Evolutionary conservation across 2,113 vertebrate species (phyloP), one percentile per base, ranked within the genome.

Genomic region (Chaetorhynchus papuensis): DNA sequence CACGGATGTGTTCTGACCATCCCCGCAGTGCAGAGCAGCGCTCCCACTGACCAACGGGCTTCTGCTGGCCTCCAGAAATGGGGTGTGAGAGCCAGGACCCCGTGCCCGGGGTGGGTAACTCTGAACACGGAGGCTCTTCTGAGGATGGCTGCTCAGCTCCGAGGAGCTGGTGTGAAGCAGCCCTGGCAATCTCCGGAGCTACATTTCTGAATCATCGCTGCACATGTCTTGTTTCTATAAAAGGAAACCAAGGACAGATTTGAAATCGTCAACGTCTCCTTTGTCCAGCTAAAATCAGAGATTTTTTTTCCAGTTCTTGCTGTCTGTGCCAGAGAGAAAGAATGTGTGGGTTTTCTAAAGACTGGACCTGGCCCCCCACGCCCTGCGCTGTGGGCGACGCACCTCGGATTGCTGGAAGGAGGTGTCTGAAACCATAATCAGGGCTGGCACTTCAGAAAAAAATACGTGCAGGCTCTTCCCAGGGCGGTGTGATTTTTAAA

Each of bases 221-320:
- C 96, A 93, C 89, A 94, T 93, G 94, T 52, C 89, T 91, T 39
- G n/a, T 91, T 95, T 79, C 95, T 96, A 94, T 94, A 95, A 95
- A 96, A 94, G 74, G 93, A 95, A 91, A 82, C 61, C 71, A 82
- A 93, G 81, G 91, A 95, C 87, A 91, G 93, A 96, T 95, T 93
- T 93, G 89, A 95, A 92, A 94, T 63, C 0, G 8, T 93, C 83
- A 89, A 2, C 15, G 85, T 92, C 92, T 84, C 93, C 60, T 87
- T 89, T 89, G 91, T 89, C 89, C 39, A 0, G 82, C 66, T 39
- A 50, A 93, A 89, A 76, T 33, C 45, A 27, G 72, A 80, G 69
- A 65, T 74, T 76, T 94, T 74, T 76, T 94, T 89, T 28, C 78
- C 44, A 49, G 59, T 82, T 61, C 79, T 64, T 45, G 61, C 49